phyloP scores from a whole-genome alignment of 2,797 vertebrate species.

The Malurus leucopterus region DNA sequence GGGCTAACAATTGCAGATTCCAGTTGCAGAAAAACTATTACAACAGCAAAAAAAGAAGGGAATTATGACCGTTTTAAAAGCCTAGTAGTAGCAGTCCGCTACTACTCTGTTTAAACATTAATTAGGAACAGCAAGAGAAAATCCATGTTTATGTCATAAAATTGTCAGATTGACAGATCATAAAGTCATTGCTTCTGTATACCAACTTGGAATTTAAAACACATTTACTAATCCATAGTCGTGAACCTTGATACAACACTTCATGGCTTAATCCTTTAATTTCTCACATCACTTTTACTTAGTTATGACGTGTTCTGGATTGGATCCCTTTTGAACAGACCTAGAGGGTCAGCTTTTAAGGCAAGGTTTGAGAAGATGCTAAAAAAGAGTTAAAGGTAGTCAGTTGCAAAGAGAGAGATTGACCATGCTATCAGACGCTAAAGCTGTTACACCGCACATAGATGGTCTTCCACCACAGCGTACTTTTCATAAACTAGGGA shows the following conservation, averaged over 20 bases:
- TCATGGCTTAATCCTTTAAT: background rate
- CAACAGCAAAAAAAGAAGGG: background rate
- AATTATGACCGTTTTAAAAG: background rate
- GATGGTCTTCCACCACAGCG: rapidly evolving
- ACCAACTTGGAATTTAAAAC: background rate
- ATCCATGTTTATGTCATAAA: background rate
- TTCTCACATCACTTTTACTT: background rate
- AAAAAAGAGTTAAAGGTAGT: background rate
- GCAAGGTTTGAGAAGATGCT: background rate
- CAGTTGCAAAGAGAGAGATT: background rate
- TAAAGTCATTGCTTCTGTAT: background rate
- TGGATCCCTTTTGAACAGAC: background rate
- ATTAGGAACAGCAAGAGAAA: background rate
- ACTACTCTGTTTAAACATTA: background rate
- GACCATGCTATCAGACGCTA: background rate
- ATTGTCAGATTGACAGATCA: background rate
- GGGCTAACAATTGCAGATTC: background rate
- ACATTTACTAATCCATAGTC: background rate
- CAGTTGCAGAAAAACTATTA: background rate
- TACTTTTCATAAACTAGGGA: background rate
- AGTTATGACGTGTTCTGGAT: background rate
- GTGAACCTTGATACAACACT: background rate
- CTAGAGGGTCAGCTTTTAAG: background rate
- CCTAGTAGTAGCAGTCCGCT: background rate
- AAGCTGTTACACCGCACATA: background rate